These are phyloP conservation scores for Philotrypesis tridentata DNA, from an alignment of 1,140 invertebrate genomes.

Conservation along the genomic window DNA sequence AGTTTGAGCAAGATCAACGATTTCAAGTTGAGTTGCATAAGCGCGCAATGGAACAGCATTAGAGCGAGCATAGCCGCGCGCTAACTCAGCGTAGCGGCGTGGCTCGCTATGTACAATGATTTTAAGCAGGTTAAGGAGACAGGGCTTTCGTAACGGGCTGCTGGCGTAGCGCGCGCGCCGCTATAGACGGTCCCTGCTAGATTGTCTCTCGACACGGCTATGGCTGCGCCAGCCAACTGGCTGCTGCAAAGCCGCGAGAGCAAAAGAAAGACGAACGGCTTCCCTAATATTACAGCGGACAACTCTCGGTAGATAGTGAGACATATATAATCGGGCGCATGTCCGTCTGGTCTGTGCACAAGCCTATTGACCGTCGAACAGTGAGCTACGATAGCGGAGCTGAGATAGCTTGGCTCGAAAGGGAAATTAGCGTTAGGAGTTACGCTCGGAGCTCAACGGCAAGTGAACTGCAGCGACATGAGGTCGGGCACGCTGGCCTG, in stretches of 20 bases:
- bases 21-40: conserved; percentile 63
- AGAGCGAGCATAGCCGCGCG: conserved; percentile 48
- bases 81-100: conserved; percentile 50
- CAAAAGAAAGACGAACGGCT: conserved; percentile 59
- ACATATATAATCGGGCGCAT: conserved; percentile 42
- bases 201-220: not conserved
- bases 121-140: conserved; percentile 70
- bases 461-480: not conserved
- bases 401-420: not conserved
- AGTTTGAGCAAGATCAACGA: conserved; percentile 60
- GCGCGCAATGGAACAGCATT: not conserved
- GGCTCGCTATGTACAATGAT: conserved; percentile 30
- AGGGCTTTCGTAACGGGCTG: conserved; percentile 64
- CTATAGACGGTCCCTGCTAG: not conserved
- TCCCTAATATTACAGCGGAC: conserved; percentile 63
- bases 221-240: conserved; percentile 17
- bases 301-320: conserved; percentile 32
- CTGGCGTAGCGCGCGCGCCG: not conserved
- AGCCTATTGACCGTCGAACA: conserved; percentile 14
- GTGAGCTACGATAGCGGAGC: conserved; percentile 9
- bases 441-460: not conserved
- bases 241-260: conserved; percentile 33
- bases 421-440: not conserved
- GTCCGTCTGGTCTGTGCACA: conserved; percentile 10
- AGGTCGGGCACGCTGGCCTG: not conserved